Percentiles rank a stretch among this genome's conserved stretches.
Conservation (phyloP, 2,113 vertebrate genomes). For the Antennarius striatus region DNA sequence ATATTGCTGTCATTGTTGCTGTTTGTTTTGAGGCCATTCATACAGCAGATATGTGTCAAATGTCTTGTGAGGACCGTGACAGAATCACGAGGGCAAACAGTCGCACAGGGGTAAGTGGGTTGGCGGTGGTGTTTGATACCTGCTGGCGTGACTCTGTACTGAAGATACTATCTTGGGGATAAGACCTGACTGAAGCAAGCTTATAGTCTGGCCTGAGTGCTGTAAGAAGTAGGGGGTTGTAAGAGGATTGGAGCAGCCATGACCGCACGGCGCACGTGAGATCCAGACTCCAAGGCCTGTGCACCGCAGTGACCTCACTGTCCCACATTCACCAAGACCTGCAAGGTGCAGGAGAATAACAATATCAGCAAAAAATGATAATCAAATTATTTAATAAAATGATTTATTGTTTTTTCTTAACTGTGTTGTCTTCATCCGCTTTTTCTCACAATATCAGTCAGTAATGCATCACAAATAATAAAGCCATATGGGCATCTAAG, state of each 20-base stretch:
- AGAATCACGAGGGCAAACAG: background rate
- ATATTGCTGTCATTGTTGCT: background rate
- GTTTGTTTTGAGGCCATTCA: background rate
- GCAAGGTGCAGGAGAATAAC: background rate
- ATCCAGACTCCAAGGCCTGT: slow-evolving; percentile 63
- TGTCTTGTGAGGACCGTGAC: background rate
- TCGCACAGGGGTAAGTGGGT: slow-evolving; percentile 1
- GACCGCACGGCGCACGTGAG: slow-evolving; percentile 56
- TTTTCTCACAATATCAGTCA: too few relatives aligned
- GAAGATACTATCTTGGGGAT: slow-evolving; percentile 60
- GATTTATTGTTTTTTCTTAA: too few relatives aligned
- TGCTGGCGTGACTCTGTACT: slow-evolving; percentile 59
- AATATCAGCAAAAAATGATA: background rate
- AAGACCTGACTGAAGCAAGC: slow-evolving; percentile 55
- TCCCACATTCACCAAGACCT: slow-evolving; percentile 64
- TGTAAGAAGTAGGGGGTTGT: slow-evolving; percentile 61
- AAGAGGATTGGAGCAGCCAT: slow-evolving; percentile 72
- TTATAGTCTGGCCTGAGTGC: slow-evolving; percentile 58
- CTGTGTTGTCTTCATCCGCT: too few relatives aligned
- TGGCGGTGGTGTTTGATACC: slow-evolving; percentile 56
- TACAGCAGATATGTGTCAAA: background rate
- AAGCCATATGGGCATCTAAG: background rate
- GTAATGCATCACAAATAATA: too few relatives aligned
- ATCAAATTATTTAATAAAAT: too few relatives aligned
- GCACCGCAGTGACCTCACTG: slow-evolving; percentile 53